Percentiles rank a stretch among this genome's conserved stretches.
Conservation (phyloP, 1,140 invertebrate genomes). For the Heliconius hermathena region DNA sequence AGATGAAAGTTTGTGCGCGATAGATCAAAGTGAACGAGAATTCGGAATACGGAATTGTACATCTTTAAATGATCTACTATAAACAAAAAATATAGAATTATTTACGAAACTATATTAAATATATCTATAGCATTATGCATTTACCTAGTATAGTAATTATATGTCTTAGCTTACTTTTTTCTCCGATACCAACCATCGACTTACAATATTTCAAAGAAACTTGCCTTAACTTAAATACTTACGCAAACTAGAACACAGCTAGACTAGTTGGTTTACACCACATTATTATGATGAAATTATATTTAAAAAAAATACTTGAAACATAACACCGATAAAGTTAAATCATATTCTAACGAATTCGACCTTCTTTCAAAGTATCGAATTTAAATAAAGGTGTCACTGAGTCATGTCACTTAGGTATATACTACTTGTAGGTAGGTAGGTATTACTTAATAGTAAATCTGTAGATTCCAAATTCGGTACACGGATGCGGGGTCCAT, state of each 20-base stretch:
- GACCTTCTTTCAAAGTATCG: slow-evolving; percentile 18
- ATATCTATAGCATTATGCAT: too few relatives aligned
- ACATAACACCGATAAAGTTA: slow-evolving; percentile 15
- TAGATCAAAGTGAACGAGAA: too few relatives aligned
- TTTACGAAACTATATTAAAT: too few relatives aligned
- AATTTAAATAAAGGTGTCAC: background rate
- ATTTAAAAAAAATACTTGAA: background rate
- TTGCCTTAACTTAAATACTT: background rate
- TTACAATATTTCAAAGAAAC: background rate
- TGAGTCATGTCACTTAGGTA: background rate
- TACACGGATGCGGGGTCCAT: slow-evolving; percentile 24
- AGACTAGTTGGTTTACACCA: background rate
- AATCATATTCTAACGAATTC: slow-evolving; percentile 1
- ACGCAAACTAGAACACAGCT: background rate
- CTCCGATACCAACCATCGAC: background rate
- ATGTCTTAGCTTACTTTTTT: background rate
- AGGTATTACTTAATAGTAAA: slow-evolving; percentile 7
- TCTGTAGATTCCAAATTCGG: slow-evolving; percentile 16
- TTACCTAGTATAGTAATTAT: too few relatives aligned
- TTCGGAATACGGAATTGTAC: too few relatives aligned
- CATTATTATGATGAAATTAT: background rate
- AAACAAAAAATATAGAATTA: too few relatives aligned
- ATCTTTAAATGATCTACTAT: too few relatives aligned
- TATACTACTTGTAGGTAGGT: background rate
- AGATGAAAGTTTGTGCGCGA: too few relatives aligned